phyloP scores from a whole-genome alignment of 2,113 vertebrate genomes.

The Cariama cristata region DNA sequence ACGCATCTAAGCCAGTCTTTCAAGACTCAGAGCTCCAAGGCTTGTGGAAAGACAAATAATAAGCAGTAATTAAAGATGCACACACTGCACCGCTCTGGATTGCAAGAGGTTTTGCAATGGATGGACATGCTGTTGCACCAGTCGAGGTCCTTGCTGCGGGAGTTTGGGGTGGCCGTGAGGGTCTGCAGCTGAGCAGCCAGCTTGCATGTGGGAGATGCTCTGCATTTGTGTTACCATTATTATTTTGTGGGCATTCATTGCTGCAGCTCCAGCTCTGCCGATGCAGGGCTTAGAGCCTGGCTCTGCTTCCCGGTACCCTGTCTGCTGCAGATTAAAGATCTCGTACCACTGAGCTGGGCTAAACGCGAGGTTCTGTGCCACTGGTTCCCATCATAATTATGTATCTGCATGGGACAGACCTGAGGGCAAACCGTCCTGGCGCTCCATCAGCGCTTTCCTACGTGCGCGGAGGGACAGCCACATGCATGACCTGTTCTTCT shows the following conservation, averaged over 20 bases:
- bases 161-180: neutral
- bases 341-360: neutral
- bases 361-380: neutral
- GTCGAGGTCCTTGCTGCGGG: neutral
- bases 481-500: slow-evolving; percentile 80
- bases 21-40: neutral
- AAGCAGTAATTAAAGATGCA: slow-evolving; percentile 49
- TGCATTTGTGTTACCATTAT: neutral
- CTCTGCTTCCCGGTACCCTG: neutral
- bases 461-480: slow-evolving; percentile 64
- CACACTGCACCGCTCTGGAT: neutral
- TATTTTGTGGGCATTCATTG: neutral
- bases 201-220: neutral
- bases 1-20: neutral
- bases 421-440: slow-evolving; percentile 62
- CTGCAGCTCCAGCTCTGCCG: neutral
- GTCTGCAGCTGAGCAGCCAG: neutral
- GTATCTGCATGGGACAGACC: slow-evolving; percentile 45
- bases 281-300: neutral
- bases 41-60: slow-evolving; percentile 36
- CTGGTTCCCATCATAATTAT: slow-evolving; percentile 19
- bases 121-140: rapidly evolving
- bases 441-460: slow-evolving; percentile 62
- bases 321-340: neutral
- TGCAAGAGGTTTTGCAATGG: slow-evolving; percentile 30